Base-by-base conservation (phyloP, 2,797 vertebrate species). In the Syndactyla subalaris region DNA sequence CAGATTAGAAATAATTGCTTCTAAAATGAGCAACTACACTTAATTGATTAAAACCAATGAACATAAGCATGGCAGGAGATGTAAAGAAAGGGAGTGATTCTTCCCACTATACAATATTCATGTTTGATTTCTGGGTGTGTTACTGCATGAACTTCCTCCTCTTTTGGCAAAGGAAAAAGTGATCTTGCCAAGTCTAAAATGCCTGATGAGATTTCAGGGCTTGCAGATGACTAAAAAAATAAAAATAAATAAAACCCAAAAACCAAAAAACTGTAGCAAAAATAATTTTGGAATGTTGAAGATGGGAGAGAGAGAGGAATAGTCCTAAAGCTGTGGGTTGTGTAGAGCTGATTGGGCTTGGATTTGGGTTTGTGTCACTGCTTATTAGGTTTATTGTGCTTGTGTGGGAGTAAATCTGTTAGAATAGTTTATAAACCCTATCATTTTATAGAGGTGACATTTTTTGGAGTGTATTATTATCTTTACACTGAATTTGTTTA, bases 81-180 rank as follows among this genome's bases (percentile, higher is more conserved):
- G 4, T n/a, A 46, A 62, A 46, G 63, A 71, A 45, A 51, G n/a
- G 51, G 51, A 67, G 14, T 75, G n/a, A 45, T 70, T 89, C 38
- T 92, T 87, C 52, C 45, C 14, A 17, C n/a, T 89, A 2, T 38
- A 68, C 23, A 66, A 18, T 75, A 71, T 67, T 76, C 30, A 14
- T 29, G 23, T 89, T 78, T 88, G 59, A 73, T 86, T 80, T 49
- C 38, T 61, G 16, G 22, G 24, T 82, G 15, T 84, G 68, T 59
- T 63, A n/a, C 61, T 74, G 18, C 68, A 52, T 85, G 61, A 78
- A 43, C 61, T 90, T 89, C 62, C 62, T 94, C 63, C 74, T 86
- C 34, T 54, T 95, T 76, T 95, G 93, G 89, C 81, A 96, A 89
- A 91, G 32, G 29, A 58, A 84, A 85, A 88, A 48, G 52, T 59